A percentile compares a stretch with the other conserved stretches of the same genome.
phyloP scores from a whole-genome alignment of 2,113 vertebrate species.

The Hippocampus mohnikei region DNA sequence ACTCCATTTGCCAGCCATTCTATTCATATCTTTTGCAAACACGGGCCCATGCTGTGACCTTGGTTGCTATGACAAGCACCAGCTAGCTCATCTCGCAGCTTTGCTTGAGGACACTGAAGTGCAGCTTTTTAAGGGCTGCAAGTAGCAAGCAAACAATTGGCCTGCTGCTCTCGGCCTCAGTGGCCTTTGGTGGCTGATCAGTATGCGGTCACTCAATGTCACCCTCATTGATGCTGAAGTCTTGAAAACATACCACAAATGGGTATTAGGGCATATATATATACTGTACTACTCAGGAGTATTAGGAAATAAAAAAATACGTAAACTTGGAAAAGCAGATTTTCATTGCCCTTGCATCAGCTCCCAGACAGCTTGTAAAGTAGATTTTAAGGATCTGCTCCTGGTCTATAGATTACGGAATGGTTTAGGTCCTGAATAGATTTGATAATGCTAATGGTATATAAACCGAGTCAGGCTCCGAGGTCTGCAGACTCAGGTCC shows the following conservation, averaged over 20 bases:
- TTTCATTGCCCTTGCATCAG: no score
- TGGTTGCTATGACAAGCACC: slow-evolving; percentile 1
- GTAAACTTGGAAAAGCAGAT: no score
- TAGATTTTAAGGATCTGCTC: no score
- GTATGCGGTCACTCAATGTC: not conserved
- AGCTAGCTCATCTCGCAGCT: not conserved
- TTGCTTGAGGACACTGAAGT: not conserved
- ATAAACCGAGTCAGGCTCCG: no score
- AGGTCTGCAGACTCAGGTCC: no score
- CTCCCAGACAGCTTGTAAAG: no score
- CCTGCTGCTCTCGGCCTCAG: not conserved
- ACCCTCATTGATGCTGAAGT: not conserved
- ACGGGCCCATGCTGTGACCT: not conserved
- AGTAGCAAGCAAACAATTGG: not conserved
- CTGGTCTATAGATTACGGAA: no score
- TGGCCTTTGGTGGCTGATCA: not conserved
- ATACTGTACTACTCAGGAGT: not conserved
- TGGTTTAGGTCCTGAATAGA: no score
- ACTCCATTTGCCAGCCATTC: not conserved
- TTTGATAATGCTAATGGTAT: no score
- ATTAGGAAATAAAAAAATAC: no score
- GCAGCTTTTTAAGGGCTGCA: not conserved
- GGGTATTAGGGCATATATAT: not conserved
- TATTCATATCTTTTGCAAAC: not conserved
- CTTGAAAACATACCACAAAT: not conserved